These are phyloP conservation scores for Gonioctena quinquepunctata DNA, from an alignment of 1,140 invertebrate genomes.

Conservation along the genomic window DNA sequence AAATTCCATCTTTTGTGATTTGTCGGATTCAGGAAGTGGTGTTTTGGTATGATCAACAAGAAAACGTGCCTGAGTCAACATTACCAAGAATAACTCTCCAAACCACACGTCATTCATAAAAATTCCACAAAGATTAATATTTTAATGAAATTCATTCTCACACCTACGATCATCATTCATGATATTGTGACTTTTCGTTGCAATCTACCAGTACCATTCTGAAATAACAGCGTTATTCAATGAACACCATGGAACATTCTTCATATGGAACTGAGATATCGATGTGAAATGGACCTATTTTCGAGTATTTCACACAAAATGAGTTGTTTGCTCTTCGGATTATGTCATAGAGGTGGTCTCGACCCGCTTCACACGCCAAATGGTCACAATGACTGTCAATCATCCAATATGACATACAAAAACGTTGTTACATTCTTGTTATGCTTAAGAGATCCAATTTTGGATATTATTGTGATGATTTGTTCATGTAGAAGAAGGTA, in stretches of 20 bases:
- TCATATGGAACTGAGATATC: not conserved
- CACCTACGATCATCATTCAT: not conserved
- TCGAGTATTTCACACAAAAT: constrained; percentile 16
- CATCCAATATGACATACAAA: constrained; percentile 3
- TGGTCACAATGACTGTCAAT: constrained; percentile 11
- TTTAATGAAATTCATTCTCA: constrained; percentile 13
- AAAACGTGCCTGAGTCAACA: not conserved
- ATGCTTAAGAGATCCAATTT: constrained; percentile 7
- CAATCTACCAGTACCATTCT: not conserved
- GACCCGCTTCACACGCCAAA: not conserved
- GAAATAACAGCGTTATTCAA: not conserved
- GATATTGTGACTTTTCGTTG: constrained; percentile 1
- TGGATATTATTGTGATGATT: not conserved
- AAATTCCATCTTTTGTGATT: too few species aligned
- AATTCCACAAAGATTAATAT: not conserved
- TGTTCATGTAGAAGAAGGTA: not conserved
- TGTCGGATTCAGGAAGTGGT: too few species aligned
- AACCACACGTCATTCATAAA: not conserved
- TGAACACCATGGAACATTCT: not conserved
- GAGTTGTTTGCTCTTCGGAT: constrained; percentile 2
- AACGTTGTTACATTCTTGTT: not conserved
- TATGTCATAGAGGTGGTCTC: not conserved
- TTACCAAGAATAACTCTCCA: not conserved
- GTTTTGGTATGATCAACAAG: not conserved
- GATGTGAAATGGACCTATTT: not conserved